Evolutionary conservation across 2,797 vertebrate species (phyloP), one percentile per base, ranked within the genome.

Genomic region (Tapera naevia): DNA sequence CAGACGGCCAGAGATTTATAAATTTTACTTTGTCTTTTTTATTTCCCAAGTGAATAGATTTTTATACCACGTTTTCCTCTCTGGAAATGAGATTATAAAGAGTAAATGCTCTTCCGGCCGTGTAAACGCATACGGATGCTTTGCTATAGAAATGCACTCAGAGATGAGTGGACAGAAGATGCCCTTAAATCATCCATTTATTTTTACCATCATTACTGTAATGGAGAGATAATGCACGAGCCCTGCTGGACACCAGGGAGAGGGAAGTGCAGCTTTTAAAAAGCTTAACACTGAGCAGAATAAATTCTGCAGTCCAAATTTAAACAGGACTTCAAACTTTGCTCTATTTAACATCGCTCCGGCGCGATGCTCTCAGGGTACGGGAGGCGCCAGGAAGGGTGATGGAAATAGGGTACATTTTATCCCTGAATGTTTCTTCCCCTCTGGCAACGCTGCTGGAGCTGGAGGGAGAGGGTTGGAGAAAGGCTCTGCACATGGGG

Each of bases 351-450:
- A 41, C 13, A 3, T 19, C 4, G 0, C 33, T 33, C 13, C 1
- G 0, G 13, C 9, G 0, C 1, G 13, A 62, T 15, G 66, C 22
- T 65, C 57, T 27, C 5, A 1, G 43, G 32, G 21, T 16, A 41
- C 1, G 2, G 2, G 64, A 28, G 18, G 16, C 61, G 67, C 4
- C 1, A 37, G 50, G 32, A 75, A 43, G 8, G 28, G 39, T 2
- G 2, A 15, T 5, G 25, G 50, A 43, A 66, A 22, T 3, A 2
- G 32, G 17, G 15, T 17, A 41, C 28, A 17, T 1, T 62, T 61
- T 39, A 43, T 27, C 35, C 53, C 22, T 3, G 6, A 35, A 2
- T 60, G 21, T 17, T 21, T 30, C 14, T 30, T 21, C 23, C 24
- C 37, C 41, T 60, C 43, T 30, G 24, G 19, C 3, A 28, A 8